Base-by-base conservation (phyloP, 1,140 invertebrate species). In the Euwallacea similis region DNA sequence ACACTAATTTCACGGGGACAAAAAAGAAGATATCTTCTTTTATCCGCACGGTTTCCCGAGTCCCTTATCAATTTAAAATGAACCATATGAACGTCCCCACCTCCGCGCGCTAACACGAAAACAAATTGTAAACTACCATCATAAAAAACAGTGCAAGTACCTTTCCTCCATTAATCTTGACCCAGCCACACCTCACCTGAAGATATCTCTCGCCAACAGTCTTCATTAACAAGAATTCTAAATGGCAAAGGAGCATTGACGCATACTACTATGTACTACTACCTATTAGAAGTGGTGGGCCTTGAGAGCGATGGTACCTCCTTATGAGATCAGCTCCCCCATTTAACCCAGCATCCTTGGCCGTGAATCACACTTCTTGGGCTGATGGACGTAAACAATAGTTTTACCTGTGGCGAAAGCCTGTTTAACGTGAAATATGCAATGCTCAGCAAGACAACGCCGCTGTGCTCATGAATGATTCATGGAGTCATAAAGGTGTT, bases 401-500 rank as follows among this genome's bases (percentile, higher is more conserved):
- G 9, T 50, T 50, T 50, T 11, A 50, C 46, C 9, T 50, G 21
- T 33, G 21, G 21, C 21, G 21, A 33, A 33, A 33, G 21, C 21
- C 21, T 33, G 21, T 33, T 33, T 33, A 33, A 33, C 21, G 21
- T 33, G 21, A 33, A 33, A 33, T 33, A 33, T 33, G 21, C 21
- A 33, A 33, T 33, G 21, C 21, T 33, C 46, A 50, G 13, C 46
- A 13, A 50, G 46, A 11, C 46, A 50, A 50, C 46, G 46, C 13
- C 46, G 46, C 13, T 50, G 21, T 33, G 21, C 13, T 50, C 46
- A 50, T 50, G 46, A 50, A 50, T 11, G 46, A 50, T 50, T 50
- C 46, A 50, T 50, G 46, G 13, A 50, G 13, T 50, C 46, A 50
- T 50, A 50, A 50, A 50, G 46, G 46, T 50, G 46, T 50, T 50